Base-by-base conservation (phyloP, 2,888 invertebrate genomes). In the Lasioglossum marginatum region DNA sequence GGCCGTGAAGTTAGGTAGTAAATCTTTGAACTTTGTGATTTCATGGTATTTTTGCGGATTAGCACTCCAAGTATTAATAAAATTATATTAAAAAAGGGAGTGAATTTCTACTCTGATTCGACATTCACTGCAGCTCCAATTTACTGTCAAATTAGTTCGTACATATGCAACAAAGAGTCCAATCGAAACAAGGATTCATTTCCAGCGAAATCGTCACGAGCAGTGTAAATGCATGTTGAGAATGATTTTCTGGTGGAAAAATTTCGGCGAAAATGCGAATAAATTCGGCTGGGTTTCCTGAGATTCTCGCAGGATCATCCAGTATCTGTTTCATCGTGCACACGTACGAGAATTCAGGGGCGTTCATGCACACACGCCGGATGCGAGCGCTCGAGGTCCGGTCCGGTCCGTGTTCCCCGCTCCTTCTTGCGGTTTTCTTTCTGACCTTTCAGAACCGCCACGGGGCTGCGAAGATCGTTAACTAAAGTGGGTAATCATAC, bases 401-500 rank as follows among this genome's bases (percentile, higher is more conserved):
- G 83, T 82, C 60, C 70, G 74, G 80, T 68, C 63, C 76, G 70
- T 85, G 87, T 87, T 90, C 91, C 86, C 88, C 88, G 87, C 91
- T 86, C 90, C 90, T 91, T 86, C 92, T 92, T 92, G 92, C 91
- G 92, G 92, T 92, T 92, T 92, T 92, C 92, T 92, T 90, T 92
- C 91, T 87, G 89, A 90, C 89, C 89, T 89, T 90, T 90, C 87
- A 80, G 87, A 90, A 88, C 88, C 79, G 91, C 90, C 90, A 91
- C 86, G 86, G 89, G 91, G 88, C 91, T 90, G 87, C 91, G 87
- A 88, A 91, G 93, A 93, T 93, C 93, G 93, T 93, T 93, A 93
- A 93, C 93, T 92, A 93, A 93, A 93, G 93, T 93, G 93, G 93
- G 93, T 93, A 93, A 93, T 93, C 93, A 93, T 93, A 93, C 92